phyloP scores from a whole-genome alignment of 2,797 vertebrate genomes.

The Schizopygopsis pylzovi region DNA sequence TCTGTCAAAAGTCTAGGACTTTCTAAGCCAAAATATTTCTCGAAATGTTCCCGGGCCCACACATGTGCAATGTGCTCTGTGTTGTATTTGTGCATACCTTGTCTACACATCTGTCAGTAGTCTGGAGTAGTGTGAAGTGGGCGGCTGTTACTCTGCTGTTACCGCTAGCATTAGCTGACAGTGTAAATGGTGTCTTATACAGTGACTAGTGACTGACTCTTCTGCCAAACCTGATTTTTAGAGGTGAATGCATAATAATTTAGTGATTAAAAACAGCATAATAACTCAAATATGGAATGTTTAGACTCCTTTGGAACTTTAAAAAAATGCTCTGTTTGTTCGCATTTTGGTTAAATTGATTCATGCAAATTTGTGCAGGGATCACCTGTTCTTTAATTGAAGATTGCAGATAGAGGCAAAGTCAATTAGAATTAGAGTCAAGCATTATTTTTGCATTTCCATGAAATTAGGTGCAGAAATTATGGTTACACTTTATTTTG shows the following conservation, averaged over 20 bases:
- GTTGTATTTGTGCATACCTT: slow-evolving; percentile 43
- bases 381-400: background rate
- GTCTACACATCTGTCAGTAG: slow-evolving; percentile 42
- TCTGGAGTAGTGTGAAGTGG: slow-evolving; percentile 35
- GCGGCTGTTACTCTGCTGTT: background rate
- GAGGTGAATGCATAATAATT: background rate
- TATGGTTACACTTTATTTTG: background rate
- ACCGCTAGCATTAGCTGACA: slow-evolving; percentile 8
- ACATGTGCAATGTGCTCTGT: slow-evolving; percentile 26
- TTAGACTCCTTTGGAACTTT: background rate
- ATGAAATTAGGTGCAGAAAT: background rate
- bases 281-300: background rate
- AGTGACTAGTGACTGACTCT: background rate
- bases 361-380: background rate
- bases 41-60: slow-evolving; percentile 30
- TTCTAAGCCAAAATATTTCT: slow-evolving; percentile 32
- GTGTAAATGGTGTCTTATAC: background rate
- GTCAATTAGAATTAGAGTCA: background rate
- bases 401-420: background rate
- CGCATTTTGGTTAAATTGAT: background rate
- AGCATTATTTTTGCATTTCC: background rate
- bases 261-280: background rate
- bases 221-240: background rate
- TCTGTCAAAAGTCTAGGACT: slow-evolving; percentile 21
- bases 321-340: background rate